phyloP scores from a whole-genome alignment of 23 tunicate species.

The Pegea sp. region DNA sequence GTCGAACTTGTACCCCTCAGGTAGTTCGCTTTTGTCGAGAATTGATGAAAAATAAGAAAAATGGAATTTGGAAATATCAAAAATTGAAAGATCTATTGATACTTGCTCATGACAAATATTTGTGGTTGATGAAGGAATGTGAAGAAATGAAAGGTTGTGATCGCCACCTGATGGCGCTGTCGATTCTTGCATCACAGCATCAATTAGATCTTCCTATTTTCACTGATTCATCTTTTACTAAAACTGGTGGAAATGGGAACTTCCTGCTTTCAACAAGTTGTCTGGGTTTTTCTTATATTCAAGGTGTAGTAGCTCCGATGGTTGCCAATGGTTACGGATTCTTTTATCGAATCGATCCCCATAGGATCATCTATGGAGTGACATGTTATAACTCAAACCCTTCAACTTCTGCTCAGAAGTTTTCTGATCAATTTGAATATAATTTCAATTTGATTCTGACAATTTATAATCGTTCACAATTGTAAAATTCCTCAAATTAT shows the following conservation, averaged over 20 bases:
- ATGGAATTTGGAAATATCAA: constrained; percentile 2
- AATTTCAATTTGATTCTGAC: no score
- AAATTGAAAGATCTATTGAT: constrained; percentile 5
- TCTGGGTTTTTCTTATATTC: constrained; percentile 46
- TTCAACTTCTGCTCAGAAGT: constrained; percentile 17
- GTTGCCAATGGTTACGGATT: constrained; percentile 70
- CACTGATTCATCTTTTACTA: constrained; percentile 36
- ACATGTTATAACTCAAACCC: constrained; percentile 33
- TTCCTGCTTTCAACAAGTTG: constrained; percentile 71
- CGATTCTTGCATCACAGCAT: constrained; percentile 27
- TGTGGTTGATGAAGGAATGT: constrained; percentile 48
- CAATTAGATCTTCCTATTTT: constrained; percentile 37
- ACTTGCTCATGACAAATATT: constrained; percentile 50
- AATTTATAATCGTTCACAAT: no score
- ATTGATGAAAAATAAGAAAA: no score
- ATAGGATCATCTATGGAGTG: constrained; percentile 22
- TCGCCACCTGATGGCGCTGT: constrained; percentile 67
- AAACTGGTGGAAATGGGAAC: constrained; percentile 78
- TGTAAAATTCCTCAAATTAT: no score
- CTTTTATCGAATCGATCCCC: constrained; percentile 59
- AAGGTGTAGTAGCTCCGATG: constrained; percentile 88
- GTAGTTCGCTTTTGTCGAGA: constrained; percentile 45
- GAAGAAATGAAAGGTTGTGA: constrained; percentile 52
- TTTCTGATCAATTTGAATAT: no score
- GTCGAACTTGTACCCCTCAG: constrained; percentile 83